Conservation (phyloP, 2,888 invertebrate genomes). For the Lymantria monacha region DNA sequence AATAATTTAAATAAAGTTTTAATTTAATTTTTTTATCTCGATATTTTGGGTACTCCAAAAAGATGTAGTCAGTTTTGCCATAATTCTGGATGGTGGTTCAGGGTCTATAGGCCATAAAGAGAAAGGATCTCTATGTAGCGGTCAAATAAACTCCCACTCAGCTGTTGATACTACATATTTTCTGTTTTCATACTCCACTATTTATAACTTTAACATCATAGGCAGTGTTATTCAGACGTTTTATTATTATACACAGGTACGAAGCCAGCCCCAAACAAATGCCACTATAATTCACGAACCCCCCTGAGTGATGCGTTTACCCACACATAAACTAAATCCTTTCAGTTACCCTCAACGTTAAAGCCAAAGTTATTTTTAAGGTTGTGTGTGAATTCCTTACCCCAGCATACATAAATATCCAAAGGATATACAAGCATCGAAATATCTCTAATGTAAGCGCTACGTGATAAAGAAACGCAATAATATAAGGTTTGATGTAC, state of each 20-base stretch:
- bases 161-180: no score
- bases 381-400: conserved; percentile 19
- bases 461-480: conserved; percentile 29
- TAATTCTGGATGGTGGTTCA: no score
- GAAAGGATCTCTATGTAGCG: no score
- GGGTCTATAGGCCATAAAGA: no score
- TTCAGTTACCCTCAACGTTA: conserved; percentile 45
- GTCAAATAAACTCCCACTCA: no score
- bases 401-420: conserved; percentile 20
- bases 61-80: no score
- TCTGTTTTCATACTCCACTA: no score
- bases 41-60: no score
- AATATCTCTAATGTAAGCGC: conserved; percentile 27
- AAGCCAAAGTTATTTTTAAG: conserved; percentile 44
- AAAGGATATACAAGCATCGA: conserved; percentile 24
- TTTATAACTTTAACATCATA: no score
- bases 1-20: no score
- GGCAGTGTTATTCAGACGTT: no score
- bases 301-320: conserved; percentile 51
- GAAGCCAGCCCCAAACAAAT: conserved; percentile 36
- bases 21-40: no score
- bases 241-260: conserved; percentile 4
- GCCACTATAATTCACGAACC: conserved; percentile 50
- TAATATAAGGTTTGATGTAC: conserved; percentile 14
- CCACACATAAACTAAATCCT: conserved; percentile 52